A percentile compares a stretch with the other conserved stretches of the same genome.
Conservation (phyloP, 2,797 vertebrate genomes). For the Schizothorax lantsangensis region DNA sequence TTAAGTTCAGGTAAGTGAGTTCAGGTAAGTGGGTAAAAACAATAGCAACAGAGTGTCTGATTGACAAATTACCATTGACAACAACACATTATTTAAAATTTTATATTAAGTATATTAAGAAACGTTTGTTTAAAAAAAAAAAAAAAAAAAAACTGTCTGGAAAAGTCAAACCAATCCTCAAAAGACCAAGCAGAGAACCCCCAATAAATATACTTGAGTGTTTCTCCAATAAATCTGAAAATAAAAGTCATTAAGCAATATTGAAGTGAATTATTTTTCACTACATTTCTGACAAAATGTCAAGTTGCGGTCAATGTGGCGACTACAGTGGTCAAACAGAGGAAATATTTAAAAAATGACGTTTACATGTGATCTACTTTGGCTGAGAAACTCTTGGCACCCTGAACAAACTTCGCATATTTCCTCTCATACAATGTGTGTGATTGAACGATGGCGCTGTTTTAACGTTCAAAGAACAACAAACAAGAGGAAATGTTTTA, state of each 20-base stretch:
- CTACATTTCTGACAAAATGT: background rate
- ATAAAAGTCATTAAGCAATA: background rate
- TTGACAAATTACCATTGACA: background rate
- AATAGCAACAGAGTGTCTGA: background rate
- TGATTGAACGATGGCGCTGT: conserved; percentile 44
- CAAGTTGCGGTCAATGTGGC: background rate
- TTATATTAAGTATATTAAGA: background rate
- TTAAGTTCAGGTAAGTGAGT: background rate
- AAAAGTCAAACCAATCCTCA: conserved; percentile 50
- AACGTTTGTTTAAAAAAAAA: background rate
- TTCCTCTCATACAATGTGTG: conserved; percentile 41
- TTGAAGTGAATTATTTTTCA: background rate
- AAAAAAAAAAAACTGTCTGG: background rate
- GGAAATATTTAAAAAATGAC: conserved; percentile 6
- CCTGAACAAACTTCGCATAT: conserved; percentile 48
- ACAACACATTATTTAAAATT: background rate
- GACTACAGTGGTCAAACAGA: conserved; percentile 6
- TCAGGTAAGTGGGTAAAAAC: background rate
- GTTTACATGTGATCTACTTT: conserved; percentile 30
- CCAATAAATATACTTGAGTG: conserved; percentile 40
- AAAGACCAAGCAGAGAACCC: conserved; percentile 22
- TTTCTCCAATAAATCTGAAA: background rate
- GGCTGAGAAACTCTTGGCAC: conserved; percentile 53
- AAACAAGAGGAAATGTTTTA: conserved; percentile 63
- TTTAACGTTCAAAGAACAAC: conserved; percentile 60